Conservation (phyloP, 2,113 vertebrate species). For the Gymnobelideus leadbeateri region DNA sequence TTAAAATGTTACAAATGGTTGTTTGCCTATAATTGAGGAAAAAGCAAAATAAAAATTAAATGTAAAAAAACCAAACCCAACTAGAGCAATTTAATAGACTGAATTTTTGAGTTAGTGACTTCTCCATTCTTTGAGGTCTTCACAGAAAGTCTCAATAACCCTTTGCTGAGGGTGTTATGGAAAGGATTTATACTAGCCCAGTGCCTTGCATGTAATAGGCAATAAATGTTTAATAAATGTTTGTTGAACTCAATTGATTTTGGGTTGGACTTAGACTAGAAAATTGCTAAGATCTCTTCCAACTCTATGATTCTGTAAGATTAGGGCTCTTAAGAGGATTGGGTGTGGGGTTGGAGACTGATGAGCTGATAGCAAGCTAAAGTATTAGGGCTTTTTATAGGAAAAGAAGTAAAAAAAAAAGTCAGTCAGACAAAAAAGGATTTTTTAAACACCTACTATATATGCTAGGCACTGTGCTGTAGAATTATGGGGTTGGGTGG, state of each 20-base stretch:
- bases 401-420: neutral
- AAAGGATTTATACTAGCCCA: neutral
- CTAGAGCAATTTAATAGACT: neutral
- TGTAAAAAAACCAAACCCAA: neutral
- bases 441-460: neutral
- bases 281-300: neutral
- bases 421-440: neutral
- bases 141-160: neutral
- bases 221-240: neutral
- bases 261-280: neutral
- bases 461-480: neutral
- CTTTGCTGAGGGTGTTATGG: neutral
- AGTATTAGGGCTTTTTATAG: neutral
- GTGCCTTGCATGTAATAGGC: neutral
- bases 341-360: neutral
- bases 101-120: neutral
- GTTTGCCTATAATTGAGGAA: neutral
- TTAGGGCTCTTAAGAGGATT: neutral
- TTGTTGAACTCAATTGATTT: neutral
- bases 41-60: neutral
- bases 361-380: neutral
- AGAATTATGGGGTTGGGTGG: neutral
- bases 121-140: neutral
- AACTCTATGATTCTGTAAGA: neutral
- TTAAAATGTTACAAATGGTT: neutral